Percentiles rank a stretch among this genome's conserved stretches.
Evolutionary conservation across 2,113 vertebrate genomes (phyloP).

Genomic region (Muscicapa adusta): DNA sequence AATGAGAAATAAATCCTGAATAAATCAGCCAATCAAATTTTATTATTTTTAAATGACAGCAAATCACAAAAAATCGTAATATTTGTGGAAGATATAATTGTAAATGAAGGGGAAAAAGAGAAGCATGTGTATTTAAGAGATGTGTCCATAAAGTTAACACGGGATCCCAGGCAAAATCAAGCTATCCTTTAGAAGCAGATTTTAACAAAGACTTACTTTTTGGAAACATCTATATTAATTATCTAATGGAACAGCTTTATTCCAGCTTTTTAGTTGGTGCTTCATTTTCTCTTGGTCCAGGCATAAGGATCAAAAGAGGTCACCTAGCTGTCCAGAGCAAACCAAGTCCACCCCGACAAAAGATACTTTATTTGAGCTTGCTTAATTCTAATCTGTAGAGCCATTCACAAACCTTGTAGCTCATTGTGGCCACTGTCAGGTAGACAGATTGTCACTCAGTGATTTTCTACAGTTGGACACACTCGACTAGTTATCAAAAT

Average conservation of each 20-base stretch:
- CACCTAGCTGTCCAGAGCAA: slow-evolving; percentile 55
- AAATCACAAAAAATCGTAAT: background rate
- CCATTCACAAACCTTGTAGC: slow-evolving; percentile 80
- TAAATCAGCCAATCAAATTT: background rate
- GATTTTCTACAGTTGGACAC: slow-evolving; percentile 83
- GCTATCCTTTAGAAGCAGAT: background rate
- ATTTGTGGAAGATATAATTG: background rate
- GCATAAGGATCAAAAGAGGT: slow-evolving; percentile 37
- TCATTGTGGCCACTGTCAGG: slow-evolving; percentile 78
- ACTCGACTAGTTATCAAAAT: slow-evolving; percentile 80
- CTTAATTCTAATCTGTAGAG: slow-evolving; percentile 75
- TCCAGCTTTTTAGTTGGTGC: background rate
- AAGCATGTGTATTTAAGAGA: background rate
- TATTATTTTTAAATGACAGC: background rate
- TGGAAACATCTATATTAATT: background rate
- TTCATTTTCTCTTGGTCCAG: background rate
- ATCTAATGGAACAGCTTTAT: slow-evolving; percentile 24
- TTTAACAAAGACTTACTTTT: slow-evolving; percentile 14
- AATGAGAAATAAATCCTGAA: background rate
- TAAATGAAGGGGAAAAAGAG: background rate
- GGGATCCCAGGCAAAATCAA: background rate
- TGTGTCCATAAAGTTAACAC: background rate
- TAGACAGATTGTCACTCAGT: slow-evolving; percentile 78
- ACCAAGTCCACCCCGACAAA: slow-evolving; percentile 69
- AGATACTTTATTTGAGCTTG: slow-evolving; percentile 71